Base-by-base conservation (phyloP, 2,888 invertebrate genomes). In the Trissoscelio sp. region DNA sequence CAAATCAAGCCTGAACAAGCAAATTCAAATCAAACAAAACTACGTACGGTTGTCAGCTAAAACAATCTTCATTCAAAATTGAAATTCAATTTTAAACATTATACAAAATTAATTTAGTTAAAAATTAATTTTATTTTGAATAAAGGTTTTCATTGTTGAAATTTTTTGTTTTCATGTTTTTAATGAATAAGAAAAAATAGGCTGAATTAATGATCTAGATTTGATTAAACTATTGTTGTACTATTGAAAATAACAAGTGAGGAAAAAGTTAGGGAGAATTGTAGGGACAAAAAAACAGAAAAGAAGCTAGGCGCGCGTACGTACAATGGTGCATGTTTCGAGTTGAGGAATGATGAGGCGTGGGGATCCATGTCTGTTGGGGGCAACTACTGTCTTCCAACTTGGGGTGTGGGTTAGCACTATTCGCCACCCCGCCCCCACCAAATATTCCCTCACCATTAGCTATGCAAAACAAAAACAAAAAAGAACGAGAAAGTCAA, bases 271-370 rank as follows among this genome's bases (percentile, higher is more conserved):
- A 57, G 20, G 55, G 44, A 20, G 51, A 42, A 51, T 20, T 51
- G 12, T 46, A 60, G 60, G 42, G 62, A 44, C 18, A 55, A 72
- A 73, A 44, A 3, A 24, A 24, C 3, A 24, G 24, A 70, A 72
- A 57, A 81, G 66, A 79, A 81, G 81, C 79, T 84, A 82, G 60
- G 70, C 82, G 82, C 83, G 60, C 72, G 85, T 90, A 91, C 91
- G 88, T 90, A 91, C 91, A 88, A 90, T 91, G 91, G 85, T 90
- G 91, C 86, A 91, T 89, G 83, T 88, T 90, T 88, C 90, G 89
- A 72, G 89, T 82, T 74, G 90, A 86, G 84, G 90, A 88, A 87
- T 90, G 91, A 88, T 90, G 91, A 86, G 90, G 88, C 86, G 90
- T 88, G 82, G 90, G 90, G 80, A 89, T 89, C 90, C 90, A 89